These are phyloP conservation scores for Thinocorus orbignyianus DNA, from an alignment of 2,113 vertebrate genomes.

Conservation along the genomic window DNA sequence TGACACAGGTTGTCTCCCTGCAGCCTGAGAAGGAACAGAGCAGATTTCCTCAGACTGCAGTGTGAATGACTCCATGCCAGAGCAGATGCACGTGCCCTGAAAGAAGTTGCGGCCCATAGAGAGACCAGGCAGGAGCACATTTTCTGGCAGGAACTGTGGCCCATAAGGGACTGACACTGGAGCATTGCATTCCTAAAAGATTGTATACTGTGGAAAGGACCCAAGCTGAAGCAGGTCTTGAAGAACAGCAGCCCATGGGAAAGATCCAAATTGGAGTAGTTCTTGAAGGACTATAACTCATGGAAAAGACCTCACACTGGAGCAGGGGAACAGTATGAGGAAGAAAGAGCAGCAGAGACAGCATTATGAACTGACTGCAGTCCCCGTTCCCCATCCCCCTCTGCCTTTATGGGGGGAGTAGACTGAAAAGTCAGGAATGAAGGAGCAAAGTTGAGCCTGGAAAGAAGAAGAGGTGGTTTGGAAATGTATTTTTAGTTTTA, in stretches of 20 bases:
- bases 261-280: background rate
- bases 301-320: background rate
- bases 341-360: background rate
- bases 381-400: background rate
- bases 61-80: fast-evolving
- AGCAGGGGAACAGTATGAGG: background rate
- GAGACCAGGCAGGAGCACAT: fast-evolving
- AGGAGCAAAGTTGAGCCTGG: background rate
- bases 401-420: background rate
- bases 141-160: background rate
- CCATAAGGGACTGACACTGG: fast-evolving
- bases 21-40: background rate
- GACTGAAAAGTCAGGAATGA: background rate
- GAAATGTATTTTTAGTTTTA: background rate
- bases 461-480: background rate
- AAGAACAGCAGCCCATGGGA: background rate
- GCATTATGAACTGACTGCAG: background rate
- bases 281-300: fast-evolving
- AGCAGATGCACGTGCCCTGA: background rate
- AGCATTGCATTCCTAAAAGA: background rate
- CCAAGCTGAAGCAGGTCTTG: background rate
- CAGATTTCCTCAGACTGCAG: background rate
- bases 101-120: background rate
- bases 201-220: background rate
- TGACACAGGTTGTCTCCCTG: background rate